Evolutionary conservation across 2,113 vertebrate species (phyloP).

Genomic region (Callopanchax toddi): DNA sequence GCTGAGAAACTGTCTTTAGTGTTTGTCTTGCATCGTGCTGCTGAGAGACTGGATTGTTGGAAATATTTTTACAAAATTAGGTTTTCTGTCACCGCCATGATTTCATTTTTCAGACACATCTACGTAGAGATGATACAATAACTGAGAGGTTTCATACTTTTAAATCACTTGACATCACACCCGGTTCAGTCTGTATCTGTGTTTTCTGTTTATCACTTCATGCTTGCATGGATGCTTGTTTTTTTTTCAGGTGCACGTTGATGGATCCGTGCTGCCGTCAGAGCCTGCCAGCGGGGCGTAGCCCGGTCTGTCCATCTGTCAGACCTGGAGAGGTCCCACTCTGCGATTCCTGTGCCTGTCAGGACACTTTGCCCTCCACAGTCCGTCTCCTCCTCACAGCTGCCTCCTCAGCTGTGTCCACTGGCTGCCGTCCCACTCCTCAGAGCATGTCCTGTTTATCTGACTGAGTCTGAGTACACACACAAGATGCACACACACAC

Average conservation of each 20-base stretch:
- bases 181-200: background rate
- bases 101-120: background rate
- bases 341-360: conserved; percentile 60
- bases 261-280: conserved; percentile 30
- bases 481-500: conserved; percentile 16
- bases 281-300: conserved; percentile 40
- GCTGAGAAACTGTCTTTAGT: too few species aligned
- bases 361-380: conserved; percentile 63
- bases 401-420: conserved; percentile 78
- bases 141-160: background rate
- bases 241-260: background rate
- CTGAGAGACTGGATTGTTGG: background rate
- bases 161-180: background rate
- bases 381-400: conserved; percentile 69
- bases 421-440: conserved; percentile 70
- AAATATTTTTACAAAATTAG: background rate
- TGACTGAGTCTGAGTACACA: conserved; percentile 32
- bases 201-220: background rate
- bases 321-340: conserved; percentile 61
- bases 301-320: conserved; percentile 72
- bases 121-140: background rate
- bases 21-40: too few species aligned
- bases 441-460: conserved; percentile 74
- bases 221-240: background rate
- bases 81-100: background rate